Evolutionary conservation across 2,113 vertebrate genomes (phyloP).

Genomic region (Pteruthius melanotis): DNA sequence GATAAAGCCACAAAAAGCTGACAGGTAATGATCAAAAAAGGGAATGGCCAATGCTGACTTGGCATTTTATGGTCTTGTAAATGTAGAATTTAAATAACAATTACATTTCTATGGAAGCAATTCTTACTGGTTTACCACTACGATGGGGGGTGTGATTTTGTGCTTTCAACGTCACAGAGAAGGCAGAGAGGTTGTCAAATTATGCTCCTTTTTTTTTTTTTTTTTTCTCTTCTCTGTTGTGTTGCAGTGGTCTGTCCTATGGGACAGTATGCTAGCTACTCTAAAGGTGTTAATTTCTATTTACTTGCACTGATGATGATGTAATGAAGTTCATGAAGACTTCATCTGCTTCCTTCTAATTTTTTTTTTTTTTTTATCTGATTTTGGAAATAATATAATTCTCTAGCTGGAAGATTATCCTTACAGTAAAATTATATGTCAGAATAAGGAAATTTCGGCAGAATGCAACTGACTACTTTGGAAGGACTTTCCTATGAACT

Average conservation of each 20-base stretch:
- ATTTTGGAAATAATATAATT: not conserved
- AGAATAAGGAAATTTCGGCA: not conserved
- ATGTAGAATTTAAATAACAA: conserved; percentile 68
- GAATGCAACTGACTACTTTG: not conserved
- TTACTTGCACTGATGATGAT: not conserved
- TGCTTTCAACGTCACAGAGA: not conserved
- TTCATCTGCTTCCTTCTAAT: not conserved
- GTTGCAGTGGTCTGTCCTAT: not conserved
- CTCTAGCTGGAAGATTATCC: not conserved
- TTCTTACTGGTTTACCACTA: not conserved
- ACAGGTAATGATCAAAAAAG: conserved; percentile 57
- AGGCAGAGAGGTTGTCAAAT: not conserved
- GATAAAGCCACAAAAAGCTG: conserved; percentile 60
- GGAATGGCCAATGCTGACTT: conserved; percentile 35
- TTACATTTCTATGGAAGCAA: conserved; percentile 15
- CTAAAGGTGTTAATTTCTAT: not conserved
- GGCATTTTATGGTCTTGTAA: conserved; percentile 72
- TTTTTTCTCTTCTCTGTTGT: not conserved
- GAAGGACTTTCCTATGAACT: not conserved
- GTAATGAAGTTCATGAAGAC: not conserved
- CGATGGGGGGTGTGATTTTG: not conserved
- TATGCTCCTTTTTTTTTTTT: not conserved
- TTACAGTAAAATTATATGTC: not conserved
- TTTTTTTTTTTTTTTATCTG: not conserved
- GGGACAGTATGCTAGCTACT: not conserved